Conservation (phyloP, 2,113 vertebrate species). For the Puffinus mauretanicus region DNA sequence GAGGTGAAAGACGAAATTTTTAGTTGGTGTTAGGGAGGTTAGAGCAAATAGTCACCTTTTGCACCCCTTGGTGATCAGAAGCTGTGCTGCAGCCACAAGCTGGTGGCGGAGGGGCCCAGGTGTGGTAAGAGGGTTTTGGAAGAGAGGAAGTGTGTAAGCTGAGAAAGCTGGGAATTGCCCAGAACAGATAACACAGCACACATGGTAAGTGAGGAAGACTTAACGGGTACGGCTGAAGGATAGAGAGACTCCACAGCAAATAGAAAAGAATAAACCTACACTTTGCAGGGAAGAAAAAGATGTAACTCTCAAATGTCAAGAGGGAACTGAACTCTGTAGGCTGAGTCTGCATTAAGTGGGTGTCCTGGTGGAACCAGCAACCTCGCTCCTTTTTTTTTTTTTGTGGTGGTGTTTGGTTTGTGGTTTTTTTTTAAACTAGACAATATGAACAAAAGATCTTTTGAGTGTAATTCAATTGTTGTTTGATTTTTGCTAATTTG, state of each 20-base stretch:
- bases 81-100: not conserved
- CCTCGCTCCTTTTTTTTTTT: not conserved
- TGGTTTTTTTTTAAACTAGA: not conserved
- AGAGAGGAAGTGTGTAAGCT: not conserved
- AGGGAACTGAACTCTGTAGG: not conserved
- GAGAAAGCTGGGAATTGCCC: not conserved
- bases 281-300: not conserved
- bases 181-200: not conserved
- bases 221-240: fast-evolving
- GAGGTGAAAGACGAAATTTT: not conserved
- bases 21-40: not conserved
- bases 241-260: not conserved
- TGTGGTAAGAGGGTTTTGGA: not conserved
- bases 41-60: not conserved
- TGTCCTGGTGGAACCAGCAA: not conserved
- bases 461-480: not conserved
- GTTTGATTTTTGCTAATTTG: not conserved
- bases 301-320: not conserved
- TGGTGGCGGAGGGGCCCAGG: not conserved
- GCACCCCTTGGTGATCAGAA: not conserved
- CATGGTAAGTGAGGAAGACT: not conserved
- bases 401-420: not conserved
- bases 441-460: not conserved
- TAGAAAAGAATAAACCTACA: not conserved
- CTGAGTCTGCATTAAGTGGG: not conserved